A percentile compares a stretch with the other conserved stretches of the same genome.
phyloP scores from a whole-genome alignment of 2,888 invertebrate species.

The Brassicogethes aeneus region DNA sequence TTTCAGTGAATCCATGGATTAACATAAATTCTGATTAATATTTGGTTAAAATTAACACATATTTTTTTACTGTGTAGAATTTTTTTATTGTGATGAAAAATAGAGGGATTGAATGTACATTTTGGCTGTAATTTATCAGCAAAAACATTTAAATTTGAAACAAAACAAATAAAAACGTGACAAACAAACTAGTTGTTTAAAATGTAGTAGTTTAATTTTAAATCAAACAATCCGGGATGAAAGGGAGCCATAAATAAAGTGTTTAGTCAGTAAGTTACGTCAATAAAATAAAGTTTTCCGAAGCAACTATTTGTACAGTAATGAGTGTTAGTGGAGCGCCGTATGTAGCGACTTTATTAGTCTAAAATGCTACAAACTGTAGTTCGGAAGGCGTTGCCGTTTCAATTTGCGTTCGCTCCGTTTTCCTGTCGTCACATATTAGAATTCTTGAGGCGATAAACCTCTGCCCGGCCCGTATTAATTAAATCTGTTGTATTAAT shows the following conservation, averaged over 20 bases:
- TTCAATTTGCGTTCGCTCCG: conserved; percentile 5
- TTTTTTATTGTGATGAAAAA: too few species aligned
- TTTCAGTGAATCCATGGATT: too few species aligned
- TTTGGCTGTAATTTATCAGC: too few species aligned
- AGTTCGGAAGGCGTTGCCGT: conserved; percentile 2
- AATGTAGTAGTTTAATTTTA: too few species aligned
- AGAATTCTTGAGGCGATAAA: conserved; percentile 23
- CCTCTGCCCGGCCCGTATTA: conserved; percentile 27
- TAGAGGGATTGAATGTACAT: too few species aligned
- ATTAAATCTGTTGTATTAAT: conserved; percentile 40
- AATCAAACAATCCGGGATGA: too few species aligned
- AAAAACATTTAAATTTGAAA: too few species aligned
- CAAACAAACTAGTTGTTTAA: too few species aligned
- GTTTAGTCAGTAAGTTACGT: conserved; percentile 13
- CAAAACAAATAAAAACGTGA: too few species aligned
- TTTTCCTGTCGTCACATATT: conserved; percentile 20
- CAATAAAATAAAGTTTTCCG: conserved; percentile 17
- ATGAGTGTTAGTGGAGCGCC: conserved; percentile 14
- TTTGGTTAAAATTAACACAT: too few species aligned
- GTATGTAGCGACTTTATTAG: conserved; percentile 19
- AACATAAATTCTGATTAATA: too few species aligned
- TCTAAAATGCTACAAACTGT: conserved; percentile 10
- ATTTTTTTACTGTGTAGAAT: too few species aligned
- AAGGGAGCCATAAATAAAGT: conserved; percentile 12
- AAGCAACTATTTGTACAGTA: conserved; percentile 13